phyloP scores from a whole-genome alignment of 2,113 vertebrate genomes.

The Boulengeromyrus knoepffleri region DNA sequence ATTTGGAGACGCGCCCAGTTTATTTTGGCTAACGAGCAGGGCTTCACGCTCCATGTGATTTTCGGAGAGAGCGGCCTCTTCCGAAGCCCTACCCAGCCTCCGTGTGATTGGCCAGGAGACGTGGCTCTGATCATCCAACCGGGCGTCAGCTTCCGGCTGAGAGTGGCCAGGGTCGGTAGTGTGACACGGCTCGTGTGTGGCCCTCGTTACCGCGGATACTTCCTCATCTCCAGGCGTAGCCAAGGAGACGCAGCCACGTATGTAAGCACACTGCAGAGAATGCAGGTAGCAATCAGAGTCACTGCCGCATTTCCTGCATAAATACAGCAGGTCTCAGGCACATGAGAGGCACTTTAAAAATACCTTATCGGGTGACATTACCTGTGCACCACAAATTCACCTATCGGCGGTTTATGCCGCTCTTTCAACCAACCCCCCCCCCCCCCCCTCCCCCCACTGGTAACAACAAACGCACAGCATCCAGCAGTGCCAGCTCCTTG shows the following conservation, averaged over 20 bases:
- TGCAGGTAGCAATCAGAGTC: background rate
- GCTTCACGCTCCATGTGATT: background rate
- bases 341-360: background rate
- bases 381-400: background rate
- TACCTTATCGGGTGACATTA: background rate
- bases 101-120: background rate
- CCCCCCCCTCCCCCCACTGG: background rate
- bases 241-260: background rate
- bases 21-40: background rate
- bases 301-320: background rate
- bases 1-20: background rate
- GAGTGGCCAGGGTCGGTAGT: background rate
- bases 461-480: background rate
- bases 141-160: background rate
- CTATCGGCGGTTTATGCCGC: background rate
- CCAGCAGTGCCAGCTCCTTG: background rate
- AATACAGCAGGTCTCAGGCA: background rate
- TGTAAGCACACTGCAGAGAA: background rate
- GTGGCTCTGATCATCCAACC: background rate
- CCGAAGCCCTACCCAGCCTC: background rate
- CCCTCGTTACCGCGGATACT: background rate
- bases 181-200: background rate
- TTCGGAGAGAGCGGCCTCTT: background rate
- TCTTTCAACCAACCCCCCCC: background rate
- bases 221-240: background rate